Evolutionary conservation across 2,113 vertebrate species (phyloP), one percentile per base, ranked within the genome.

Genomic region (Thinocorus orbignyianus): DNA sequence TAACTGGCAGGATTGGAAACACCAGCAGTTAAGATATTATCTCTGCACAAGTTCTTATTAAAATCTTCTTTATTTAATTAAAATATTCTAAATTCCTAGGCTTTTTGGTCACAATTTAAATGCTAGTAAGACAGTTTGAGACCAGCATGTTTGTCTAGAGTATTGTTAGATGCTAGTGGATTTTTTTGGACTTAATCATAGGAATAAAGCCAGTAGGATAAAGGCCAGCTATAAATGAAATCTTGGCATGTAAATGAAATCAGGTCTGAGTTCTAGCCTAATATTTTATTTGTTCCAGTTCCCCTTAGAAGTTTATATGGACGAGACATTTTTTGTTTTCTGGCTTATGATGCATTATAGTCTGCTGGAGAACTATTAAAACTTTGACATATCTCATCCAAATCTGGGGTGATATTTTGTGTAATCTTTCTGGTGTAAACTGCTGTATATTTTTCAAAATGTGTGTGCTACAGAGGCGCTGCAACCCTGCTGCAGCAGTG

Each of bases 341-440:
- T 73, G 17, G 17, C 7, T 70, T 72, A n/a, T 0, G 0, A 15
- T 64, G 31, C 28, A 26, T 65, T 73, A 24, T 26, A 52, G 10
- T 60, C 35, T 81, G 12, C 52, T 46, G 37, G 41, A 66, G 44
- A 62, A 61, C 28, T 86, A 17, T 14, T 51, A 33, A 64, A 52
- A 22, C 11, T 77, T 78, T 57, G 41, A 65, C 3, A 1, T 44
- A 25, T 51, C 11, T 55, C 25, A 37, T 66, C 11, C 55, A 83
- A 77, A 72, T 44, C 33, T 51, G 31, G 57, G 4, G 2, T 49
- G 25, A 33, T 44, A 23, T 41, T 85, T 95, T 52, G 10, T 74
- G 14, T 58, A 35, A 58, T 66, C 31, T 83, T 81, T 74, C 61
- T 55, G 16, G 44, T 57, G 37, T 66, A 71, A 65, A 70, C 31